These are phyloP conservation scores for Epinephelus cyanopodus DNA, from an alignment of 2,113 vertebrate genomes.

Conservation along the genomic window DNA sequence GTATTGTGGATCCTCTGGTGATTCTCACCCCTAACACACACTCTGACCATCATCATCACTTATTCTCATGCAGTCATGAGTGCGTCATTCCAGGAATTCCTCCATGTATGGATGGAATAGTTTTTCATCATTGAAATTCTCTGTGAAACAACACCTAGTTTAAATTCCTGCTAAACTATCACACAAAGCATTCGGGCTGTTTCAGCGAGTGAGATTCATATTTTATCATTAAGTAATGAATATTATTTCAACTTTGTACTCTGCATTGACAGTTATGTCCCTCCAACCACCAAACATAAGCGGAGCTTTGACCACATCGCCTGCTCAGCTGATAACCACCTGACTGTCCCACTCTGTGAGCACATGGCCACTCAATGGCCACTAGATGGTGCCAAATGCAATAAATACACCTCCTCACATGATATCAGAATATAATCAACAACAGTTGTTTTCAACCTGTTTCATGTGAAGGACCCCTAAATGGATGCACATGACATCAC, in stretches of 20 bases:
- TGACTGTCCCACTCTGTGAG: conserved; percentile 28
- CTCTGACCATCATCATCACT: not conserved
- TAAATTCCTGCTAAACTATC: not conserved
- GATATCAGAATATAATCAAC: not conserved
- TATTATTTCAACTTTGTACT: not conserved
- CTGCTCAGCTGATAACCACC: conserved; percentile 68
- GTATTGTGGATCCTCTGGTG: no score
- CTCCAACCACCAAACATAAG: not conserved
- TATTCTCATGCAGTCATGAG: not conserved
- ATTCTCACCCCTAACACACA: not conserved
- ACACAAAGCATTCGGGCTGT: not conserved
- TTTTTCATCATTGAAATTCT: not conserved
- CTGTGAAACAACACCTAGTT: not conserved
- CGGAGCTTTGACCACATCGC: conserved; percentile 3
- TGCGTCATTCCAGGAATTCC: not conserved
- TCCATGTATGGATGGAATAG: not conserved
- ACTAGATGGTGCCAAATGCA: conserved; percentile 68
- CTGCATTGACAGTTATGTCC: not conserved
- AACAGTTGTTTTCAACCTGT: not conserved
- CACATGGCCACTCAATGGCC: conserved; percentile 17
- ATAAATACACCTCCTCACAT: not conserved
- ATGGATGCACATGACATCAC: no score
- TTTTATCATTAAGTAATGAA: not conserved
- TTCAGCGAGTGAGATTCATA: not conserved
- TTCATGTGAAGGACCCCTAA: no score